Percentiles rank a stretch among this genome's conserved stretches.
Conservation (phyloP, 2,113 vertebrate species). For the Chrysemys picta region DNA sequence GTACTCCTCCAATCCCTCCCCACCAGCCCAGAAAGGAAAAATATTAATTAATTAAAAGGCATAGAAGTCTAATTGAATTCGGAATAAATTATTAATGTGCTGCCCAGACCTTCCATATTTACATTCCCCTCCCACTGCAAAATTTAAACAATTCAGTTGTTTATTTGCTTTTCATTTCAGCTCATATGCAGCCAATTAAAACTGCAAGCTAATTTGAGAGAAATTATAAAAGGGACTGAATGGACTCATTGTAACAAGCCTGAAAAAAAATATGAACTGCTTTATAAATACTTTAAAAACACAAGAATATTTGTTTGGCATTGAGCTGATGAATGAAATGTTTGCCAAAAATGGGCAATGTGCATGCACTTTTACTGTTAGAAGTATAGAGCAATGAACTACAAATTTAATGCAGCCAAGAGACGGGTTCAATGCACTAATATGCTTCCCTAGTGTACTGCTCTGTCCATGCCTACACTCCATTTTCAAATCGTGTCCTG, state of each 20-base stretch:
- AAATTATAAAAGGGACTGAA: slow-evolving; percentile 25
- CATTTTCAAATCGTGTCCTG: background rate
- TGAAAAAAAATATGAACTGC: slow-evolving; percentile 10
- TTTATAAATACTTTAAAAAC: slow-evolving; percentile 24
- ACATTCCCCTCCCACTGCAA: background rate
- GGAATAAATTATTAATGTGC: background rate
- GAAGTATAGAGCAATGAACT: background rate
- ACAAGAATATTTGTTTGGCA: background rate
- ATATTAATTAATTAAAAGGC: background rate
- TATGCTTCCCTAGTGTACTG: background rate
- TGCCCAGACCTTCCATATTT: background rate
- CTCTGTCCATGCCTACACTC: background rate
- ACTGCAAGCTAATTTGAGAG: background rate
- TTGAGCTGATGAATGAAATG: slow-evolving; percentile 31
- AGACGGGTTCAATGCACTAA: slow-evolving; percentile 13
- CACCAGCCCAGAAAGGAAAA: background rate
- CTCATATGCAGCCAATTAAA: slow-evolving; percentile 17
- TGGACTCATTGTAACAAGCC: slow-evolving; percentile 29
- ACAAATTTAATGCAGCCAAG: slow-evolving; percentile 11
- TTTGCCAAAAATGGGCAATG: slow-evolving; percentile 8
- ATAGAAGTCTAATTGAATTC: background rate
- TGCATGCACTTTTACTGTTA: background rate
- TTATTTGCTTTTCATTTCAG: background rate
- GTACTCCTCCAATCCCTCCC: background rate
- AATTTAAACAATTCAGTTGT: background rate